Evolutionary conservation across 2,797 vertebrate genomes (phyloP), one percentile per base, ranked within the genome.

Genomic region (Philypnodon macrostomus): DNA sequence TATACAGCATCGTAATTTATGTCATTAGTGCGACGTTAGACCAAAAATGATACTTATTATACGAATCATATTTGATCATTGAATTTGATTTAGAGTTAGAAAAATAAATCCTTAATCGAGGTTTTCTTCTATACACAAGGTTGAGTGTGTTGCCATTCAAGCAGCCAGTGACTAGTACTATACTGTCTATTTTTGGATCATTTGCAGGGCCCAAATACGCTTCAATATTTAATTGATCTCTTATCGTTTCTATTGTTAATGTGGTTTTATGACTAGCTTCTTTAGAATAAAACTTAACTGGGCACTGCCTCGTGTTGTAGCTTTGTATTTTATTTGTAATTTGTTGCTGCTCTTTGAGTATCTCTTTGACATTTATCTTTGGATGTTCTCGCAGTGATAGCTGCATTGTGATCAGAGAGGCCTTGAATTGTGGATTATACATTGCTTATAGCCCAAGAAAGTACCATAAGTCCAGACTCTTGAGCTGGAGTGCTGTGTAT

Each of bases 331-430:
- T 33, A 67, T 32, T 45, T 4, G 11, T 14, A 54, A 49, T 61
- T 18, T 39, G 54, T 59, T 63, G 57, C 50, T 30, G 16, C 13
- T 47, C 37, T 38, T 45, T 55, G 57, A 18, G 44, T 58, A 53
- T 75, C 62, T 61, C 49, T 56, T 34, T 82, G 79, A 78, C 82
- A 74, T 80, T 72, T 79, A 80, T 73, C 67, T 68, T 2, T 34
- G 52, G 47, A 54, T 14, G 39, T 67, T 53, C 32, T 35, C 11
- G 23, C 37, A 21, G 40, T 53, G 49, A 68, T 44, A 16, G 47
- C 35, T 44, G 48, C 48, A 35, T 67, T 73, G 44, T 65, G 60
- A 73, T 58, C 48, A 67, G 55, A 32, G 51, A 58, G 52, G 58
- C 70, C 71, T 70, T 70, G 64, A 67, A 26, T 52, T 41, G 60